Evolutionary conservation across 2,888 invertebrate species (phyloP).

Genomic region (Theodoxus fluviatilis): DNA sequence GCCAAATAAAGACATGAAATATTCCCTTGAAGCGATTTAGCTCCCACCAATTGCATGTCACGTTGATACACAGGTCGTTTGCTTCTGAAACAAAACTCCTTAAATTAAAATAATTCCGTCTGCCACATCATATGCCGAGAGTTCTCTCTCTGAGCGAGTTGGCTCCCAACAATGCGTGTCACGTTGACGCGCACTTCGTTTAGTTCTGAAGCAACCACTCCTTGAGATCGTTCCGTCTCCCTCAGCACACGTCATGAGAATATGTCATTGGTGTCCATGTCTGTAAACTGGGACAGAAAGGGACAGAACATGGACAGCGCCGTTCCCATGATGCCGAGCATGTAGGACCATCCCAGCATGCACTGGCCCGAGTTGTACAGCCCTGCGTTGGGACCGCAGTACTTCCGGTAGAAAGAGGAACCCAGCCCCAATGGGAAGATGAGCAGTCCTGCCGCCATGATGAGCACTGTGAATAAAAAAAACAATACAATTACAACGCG

Average conservation of each 20-base stretch:
- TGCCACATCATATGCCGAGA: no score
- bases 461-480: constrained; percentile 61
- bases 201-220: no score
- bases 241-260: constrained; percentile 31
- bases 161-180: no score
- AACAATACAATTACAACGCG: constrained; percentile 11
- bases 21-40: no score
- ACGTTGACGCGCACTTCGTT: no score
- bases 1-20: no score
- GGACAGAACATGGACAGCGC: constrained; percentile 66
- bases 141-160: no score
- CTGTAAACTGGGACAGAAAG: constrained; percentile 55
- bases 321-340: constrained; percentile 65
- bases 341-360: constrained; percentile 66
- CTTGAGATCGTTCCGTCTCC: no score
- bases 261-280: constrained; percentile 34
- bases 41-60: no score
- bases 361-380: constrained; percentile 62
- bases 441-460: constrained; percentile 64
- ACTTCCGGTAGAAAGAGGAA: constrained; percentile 62
- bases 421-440: constrained; percentile 66
- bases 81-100: no score
- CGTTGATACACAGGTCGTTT: no score
- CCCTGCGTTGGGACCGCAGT: constrained; percentile 57
- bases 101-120: no score